Base-by-base conservation (phyloP, 2,888 invertebrate genomes). In the Caenorhabditis plicata region DNA sequence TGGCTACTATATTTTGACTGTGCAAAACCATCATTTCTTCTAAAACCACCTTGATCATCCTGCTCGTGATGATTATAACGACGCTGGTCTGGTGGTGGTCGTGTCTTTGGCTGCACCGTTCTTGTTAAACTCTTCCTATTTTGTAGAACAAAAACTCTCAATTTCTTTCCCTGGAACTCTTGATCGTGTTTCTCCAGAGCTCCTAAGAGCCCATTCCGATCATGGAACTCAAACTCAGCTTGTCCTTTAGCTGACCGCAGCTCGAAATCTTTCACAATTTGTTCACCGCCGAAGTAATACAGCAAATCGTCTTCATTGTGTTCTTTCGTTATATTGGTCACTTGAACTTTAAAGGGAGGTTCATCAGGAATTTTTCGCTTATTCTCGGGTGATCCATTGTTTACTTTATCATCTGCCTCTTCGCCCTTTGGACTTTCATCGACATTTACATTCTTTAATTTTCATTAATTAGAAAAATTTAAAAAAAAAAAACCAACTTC, bases 1-100 rank as follows among this genome's bases (percentile, higher is more conserved):
- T 60, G 60, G 31, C 60, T 60, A 35, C 46, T 50, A 33, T 60
- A 60, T 13, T n/a, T n/a, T n/a, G n/a, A n/a, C n/a, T n/a, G n/a
- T n/a, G n/a, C n/a, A n/a, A n/a, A n/a, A n/a, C n/a, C n/a, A n/a
- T n/a, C 13, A 19, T 41, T 33, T 4, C 31, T 8, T 22, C 50
- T 9, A 13, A 22, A 4, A 4, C 22, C 19, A 31, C n/a, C n/a
- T 4, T 8, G 22, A 22, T 32, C 4, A 32, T 32, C 13, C 17
- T 11, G 25, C 23, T 19, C 22, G 9, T 40, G 40, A 23, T 36
- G 20, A 4, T 4, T 19, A 5, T 19, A 20, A 11, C 17, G 17
- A 20, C 36, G 36, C 17, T 25, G n/a, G n/a, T n/a, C n/a, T 11
- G 19, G 15, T 3, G 17, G 23, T 32, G 31, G 19, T 58, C 57